phyloP scores from a whole-genome alignment of 1,140 invertebrate species.

The Nymphalis io region DNA sequence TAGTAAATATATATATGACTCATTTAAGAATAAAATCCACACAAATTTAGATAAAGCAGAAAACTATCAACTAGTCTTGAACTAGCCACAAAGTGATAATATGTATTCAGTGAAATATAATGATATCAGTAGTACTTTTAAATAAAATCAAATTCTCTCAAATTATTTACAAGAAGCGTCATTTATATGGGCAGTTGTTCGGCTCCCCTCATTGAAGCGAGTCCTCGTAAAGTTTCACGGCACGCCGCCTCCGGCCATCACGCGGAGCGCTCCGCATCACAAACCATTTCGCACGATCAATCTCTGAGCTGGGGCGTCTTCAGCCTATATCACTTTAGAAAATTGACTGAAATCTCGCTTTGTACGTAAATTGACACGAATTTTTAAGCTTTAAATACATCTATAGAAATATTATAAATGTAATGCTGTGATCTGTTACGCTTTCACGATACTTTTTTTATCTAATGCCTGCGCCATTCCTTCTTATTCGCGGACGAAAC shows the following conservation, averaged over 20 bases:
- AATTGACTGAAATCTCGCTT: slow-evolving; percentile 25
- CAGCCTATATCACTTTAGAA: slow-evolving; percentile 29
- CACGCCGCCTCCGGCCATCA: slow-evolving; percentile 45
- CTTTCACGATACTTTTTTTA: no score
- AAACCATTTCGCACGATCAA: slow-evolving; percentile 61
- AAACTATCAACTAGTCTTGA: no score
- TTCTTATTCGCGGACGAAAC: no score
- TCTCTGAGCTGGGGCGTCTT: slow-evolving; percentile 42
- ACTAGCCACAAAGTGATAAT: no score
- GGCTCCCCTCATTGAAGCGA: slow-evolving; percentile 30
- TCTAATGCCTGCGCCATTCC: no score
- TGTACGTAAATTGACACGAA: neutral
- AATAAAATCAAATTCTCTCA: neutral
- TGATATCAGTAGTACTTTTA: neutral
- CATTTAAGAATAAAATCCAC: neutral
- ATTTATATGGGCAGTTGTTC: slow-evolving; percentile 27
- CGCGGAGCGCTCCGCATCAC: slow-evolving; percentile 42
- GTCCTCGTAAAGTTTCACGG: slow-evolving; percentile 56
- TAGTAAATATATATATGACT: no score
- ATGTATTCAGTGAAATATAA: no score
- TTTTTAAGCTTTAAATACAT: neutral
- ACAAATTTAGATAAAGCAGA: no score
- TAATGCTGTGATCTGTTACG: no score
- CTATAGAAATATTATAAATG: no score
- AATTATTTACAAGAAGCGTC: slow-evolving; percentile 9